phyloP scores from a whole-genome alignment of 1,140 invertebrate genomes.

The Coenobita brevimanus region DNA sequence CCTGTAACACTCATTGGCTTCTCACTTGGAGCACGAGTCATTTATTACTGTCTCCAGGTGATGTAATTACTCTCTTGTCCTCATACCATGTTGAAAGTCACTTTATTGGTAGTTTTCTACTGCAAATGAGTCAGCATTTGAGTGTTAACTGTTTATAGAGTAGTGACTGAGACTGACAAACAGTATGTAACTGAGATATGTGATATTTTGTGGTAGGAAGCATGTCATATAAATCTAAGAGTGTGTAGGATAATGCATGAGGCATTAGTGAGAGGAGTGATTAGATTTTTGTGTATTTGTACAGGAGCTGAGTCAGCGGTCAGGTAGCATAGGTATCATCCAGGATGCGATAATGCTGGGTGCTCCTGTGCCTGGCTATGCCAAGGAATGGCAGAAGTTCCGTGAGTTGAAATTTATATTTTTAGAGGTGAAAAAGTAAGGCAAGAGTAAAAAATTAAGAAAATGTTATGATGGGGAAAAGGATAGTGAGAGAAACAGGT shows the following conservation, averaged over 20 bases:
- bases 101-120: no score
- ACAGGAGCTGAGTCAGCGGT: slow-evolving; percentile 77
- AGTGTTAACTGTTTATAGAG: no score
- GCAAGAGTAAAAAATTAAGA: no score
- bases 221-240: no score
- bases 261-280: no score
- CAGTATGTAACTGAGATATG: no score
- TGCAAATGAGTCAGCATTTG: no score
- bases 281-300: slow-evolving; percentile 55
- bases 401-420: slow-evolving; percentile 51
- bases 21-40: slow-evolving; percentile 82
- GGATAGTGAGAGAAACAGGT: not conserved
- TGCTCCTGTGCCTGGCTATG: slow-evolving; percentile 78
- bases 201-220: no score
- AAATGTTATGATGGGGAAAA: not conserved
- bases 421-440: no score
- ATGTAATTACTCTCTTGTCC: not conserved
- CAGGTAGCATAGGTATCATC: slow-evolving; percentile 79
- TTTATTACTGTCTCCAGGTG: slow-evolving; percentile 81
- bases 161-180: no score
- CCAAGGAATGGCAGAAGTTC: slow-evolving; percentile 77
- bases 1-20: slow-evolving; percentile 84
- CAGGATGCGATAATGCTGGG: slow-evolving; percentile 83
- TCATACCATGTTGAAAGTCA: no score
- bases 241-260: no score